Percentiles rank a stretch among this genome's conserved stretches.
Evolutionary conservation across 2,113 vertebrate species (phyloP).

Genomic region (Jaculus jaculus): DNA sequence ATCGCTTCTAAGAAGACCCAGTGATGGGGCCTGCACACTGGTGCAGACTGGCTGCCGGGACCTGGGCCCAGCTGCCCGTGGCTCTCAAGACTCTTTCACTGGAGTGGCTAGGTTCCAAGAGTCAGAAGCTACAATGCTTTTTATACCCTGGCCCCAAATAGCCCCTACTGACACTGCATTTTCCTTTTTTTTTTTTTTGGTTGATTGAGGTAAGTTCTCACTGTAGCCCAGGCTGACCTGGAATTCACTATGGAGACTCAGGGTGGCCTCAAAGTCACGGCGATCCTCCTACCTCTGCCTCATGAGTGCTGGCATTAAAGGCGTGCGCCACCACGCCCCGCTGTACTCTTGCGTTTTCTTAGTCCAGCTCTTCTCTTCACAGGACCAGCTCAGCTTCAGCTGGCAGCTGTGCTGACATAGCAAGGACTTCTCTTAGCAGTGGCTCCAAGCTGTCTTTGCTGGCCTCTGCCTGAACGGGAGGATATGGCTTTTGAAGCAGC

Average conservation of each 20-base stretch:
- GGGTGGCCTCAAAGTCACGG: no score
- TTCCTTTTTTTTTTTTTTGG: no score
- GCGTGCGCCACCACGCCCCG: no score
- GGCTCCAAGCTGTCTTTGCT: background rate
- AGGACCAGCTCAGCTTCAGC: background rate
- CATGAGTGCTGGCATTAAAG: no score
- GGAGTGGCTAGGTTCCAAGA: background rate
- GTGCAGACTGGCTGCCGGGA: background rate
- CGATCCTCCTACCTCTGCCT: no score
- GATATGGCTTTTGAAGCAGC: background rate
- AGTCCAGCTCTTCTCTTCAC: background rate
- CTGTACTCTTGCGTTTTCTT: background rate
- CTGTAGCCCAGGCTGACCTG: no score
- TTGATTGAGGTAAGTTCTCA: no score
- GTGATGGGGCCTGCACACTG: background rate
- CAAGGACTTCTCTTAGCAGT: background rate
- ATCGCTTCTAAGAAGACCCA: background rate
- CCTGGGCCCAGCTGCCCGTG: background rate
- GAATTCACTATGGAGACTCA: no score
- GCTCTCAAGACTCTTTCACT: background rate
- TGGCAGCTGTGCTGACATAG: background rate
- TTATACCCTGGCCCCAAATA: background rate
- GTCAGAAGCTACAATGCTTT: background rate
- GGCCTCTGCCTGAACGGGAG: constrained; percentile 19
- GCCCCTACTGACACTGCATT: no score